phyloP scores from a whole-genome alignment of 2,888 invertebrate species.

The Drosophila basisetae region DNA sequence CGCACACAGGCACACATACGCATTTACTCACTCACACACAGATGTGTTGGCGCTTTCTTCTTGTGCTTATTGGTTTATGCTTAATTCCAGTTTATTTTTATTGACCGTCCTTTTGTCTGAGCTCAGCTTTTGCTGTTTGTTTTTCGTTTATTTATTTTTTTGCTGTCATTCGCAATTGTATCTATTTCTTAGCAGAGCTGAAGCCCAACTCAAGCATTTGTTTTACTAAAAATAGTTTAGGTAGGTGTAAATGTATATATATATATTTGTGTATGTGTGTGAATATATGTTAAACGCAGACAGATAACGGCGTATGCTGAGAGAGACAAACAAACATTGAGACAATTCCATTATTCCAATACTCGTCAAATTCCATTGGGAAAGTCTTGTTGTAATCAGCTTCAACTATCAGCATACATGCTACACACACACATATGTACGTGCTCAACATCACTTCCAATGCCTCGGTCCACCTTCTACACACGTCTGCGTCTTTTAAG shows the following conservation, averaged over 20 bases:
- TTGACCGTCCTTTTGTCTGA: slow-evolving; percentile 46
- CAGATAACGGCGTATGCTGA: slow-evolving; percentile 46
- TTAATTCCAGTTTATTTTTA: slow-evolving; percentile 79
- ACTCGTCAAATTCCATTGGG: slow-evolving; percentile 47
- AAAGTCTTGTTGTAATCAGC: slow-evolving; percentile 47
- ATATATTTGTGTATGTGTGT: slow-evolving; percentile 6
- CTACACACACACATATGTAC: slow-evolving; percentile 9
- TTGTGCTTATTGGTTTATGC: slow-evolving; percentile 74
- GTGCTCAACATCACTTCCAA: slow-evolving; percentile 33
- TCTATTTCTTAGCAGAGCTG: slow-evolving; percentile 19
- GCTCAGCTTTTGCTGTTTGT: slow-evolving; percentile 27
- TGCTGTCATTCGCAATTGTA: slow-evolving; percentile 22
- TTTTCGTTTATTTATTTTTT: slow-evolving; percentile 12
- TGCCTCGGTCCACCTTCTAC: not conserved
- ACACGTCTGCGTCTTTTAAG: slow-evolving; percentile 41
- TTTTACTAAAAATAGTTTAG: slow-evolving; percentile 5
- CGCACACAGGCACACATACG: slow-evolving; percentile 20
- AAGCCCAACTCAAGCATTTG: not conserved
- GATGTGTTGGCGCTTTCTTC: slow-evolving; percentile 48
- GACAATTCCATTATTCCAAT: slow-evolving; percentile 47
- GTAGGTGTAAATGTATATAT: slow-evolving; percentile 12
- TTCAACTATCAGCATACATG: slow-evolving; percentile 52
- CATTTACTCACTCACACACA: slow-evolving; percentile 23
- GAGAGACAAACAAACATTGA: slow-evolving; percentile 9
- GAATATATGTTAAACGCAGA: slow-evolving; percentile 8